phyloP scores from a whole-genome alignment of 2,888 invertebrate species.

The Campopleginae sp. region DNA sequence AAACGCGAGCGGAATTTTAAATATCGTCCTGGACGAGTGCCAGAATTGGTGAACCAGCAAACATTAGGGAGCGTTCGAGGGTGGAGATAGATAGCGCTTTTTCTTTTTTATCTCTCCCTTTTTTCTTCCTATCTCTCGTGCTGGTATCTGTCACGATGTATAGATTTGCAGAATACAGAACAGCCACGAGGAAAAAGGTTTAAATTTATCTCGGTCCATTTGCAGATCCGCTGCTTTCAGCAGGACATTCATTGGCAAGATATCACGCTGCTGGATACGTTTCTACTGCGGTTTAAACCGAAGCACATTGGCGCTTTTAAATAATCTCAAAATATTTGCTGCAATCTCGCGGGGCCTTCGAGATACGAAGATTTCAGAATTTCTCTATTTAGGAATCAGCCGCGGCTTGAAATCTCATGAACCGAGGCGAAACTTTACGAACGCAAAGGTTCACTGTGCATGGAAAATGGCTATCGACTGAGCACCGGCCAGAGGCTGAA shows the following conservation, averaged over 20 bases:
- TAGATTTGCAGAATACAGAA: constrained; percentile 10
- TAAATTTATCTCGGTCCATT: constrained; percentile 55
- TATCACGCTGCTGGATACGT: neutral
- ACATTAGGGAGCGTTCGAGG: constrained; percentile 26
- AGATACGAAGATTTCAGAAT: no score
- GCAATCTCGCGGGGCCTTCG: neutral
- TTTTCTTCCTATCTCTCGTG: neutral
- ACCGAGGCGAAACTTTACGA: neutral
- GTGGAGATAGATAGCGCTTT: constrained; percentile 26
- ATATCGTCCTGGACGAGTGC: constrained; percentile 77
- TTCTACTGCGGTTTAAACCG: neutral
- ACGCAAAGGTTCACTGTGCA: neutral
- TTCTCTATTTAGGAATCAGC: neutral
- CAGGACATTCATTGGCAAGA: constrained; percentile 10
- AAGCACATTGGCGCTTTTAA: neutral
- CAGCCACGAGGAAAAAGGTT: constrained; percentile 25
- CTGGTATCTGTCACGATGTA: neutral
- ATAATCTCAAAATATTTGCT: neutral
- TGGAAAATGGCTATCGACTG: constrained; percentile 16
- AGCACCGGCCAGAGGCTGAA: constrained; percentile 4
- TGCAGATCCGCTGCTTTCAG: constrained; percentile 10
- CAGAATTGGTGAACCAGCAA: constrained; percentile 57
- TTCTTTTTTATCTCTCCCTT: constrained; percentile 20
- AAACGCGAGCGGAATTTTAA: constrained; percentile 70
- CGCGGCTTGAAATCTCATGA: neutral